Base-by-base conservation (phyloP, 2,797 vertebrate genomes). In the Coilia nasus region DNA sequence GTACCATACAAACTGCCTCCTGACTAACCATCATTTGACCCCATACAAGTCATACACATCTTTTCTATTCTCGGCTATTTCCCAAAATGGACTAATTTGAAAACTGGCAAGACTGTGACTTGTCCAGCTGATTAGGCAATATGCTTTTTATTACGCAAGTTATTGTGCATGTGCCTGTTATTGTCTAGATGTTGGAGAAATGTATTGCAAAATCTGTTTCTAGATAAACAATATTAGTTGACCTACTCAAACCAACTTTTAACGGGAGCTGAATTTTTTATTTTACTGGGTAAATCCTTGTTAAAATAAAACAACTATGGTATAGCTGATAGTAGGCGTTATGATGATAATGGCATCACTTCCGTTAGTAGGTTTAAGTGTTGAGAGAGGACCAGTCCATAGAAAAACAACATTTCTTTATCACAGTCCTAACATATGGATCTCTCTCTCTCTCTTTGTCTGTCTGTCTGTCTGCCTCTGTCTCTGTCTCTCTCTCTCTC, bases 1-100 rank as follows among this genome's bases (percentile, higher is more conserved):
- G 96, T 96, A 93, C 86, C 67, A 11, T 21, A 44, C 31, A 12
- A 17, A 64, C 62, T 14, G 15, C 21, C 57, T 21, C 17, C 57
- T 67, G 25, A 31, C 64, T 67, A 9, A 67, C 67, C 31, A 75
- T 6, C 67, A 75, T 21, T 78, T 41, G 5, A 1, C 17, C 19
- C 71, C 71, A 44, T 17, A 21, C 0, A 9, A 44, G 35, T 78
- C 0, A 44, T 6, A 71, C 17, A 3, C 12, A 35, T 35, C 28
- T 41, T 41, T 41, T 5, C 35, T 5, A 41, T 54, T 54, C 50
- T 54, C 50, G 9, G 50, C 7, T 54, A 54, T 3, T 54, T 54
- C 9, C 35, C 50, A 9, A 10, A 54, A 54, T 54, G 7, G 50
- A 7, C 50, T 3, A 54, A 54, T 3, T 54, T 54, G 50, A 54